These are phyloP conservation scores for Strigops habroptila DNA, from an alignment of 2,113 vertebrate species.

Conservation along the genomic window DNA sequence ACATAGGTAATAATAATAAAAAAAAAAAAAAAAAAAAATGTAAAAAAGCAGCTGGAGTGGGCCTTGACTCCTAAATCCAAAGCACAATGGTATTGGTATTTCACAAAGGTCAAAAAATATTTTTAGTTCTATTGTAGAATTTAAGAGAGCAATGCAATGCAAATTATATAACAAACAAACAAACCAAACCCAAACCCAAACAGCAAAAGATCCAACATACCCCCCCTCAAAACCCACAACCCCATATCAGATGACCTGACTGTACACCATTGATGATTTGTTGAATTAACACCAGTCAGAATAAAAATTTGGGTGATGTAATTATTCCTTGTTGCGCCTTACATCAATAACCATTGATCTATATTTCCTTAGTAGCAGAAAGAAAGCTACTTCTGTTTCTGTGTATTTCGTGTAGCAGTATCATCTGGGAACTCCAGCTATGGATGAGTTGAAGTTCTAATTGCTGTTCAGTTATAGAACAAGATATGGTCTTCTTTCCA, in stretches of 20 bases:
- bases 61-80: neutral
- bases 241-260: neutral
- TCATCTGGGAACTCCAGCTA: neutral
- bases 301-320: neutral
- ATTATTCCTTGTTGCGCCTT: neutral
- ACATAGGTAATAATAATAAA: neutral
- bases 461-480: neutral
- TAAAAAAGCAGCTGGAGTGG: neutral
- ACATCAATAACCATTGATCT: neutral
- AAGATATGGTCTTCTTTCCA: neutral
- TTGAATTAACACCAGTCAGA: neutral
- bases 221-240: neutral
- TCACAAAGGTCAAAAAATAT: neutral
- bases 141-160: neutral
- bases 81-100: neutral
- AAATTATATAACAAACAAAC: neutral
- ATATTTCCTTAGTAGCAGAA: neutral
- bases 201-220: neutral
- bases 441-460: neutral
- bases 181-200: neutral
- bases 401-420: neutral
- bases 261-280: neutral
- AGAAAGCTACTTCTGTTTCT: neutral
- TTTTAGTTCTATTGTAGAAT: neutral
- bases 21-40: neutral